phyloP scores from a whole-genome alignment of 2,888 invertebrate genomes.

The Sminthurinus aureus region DNA sequence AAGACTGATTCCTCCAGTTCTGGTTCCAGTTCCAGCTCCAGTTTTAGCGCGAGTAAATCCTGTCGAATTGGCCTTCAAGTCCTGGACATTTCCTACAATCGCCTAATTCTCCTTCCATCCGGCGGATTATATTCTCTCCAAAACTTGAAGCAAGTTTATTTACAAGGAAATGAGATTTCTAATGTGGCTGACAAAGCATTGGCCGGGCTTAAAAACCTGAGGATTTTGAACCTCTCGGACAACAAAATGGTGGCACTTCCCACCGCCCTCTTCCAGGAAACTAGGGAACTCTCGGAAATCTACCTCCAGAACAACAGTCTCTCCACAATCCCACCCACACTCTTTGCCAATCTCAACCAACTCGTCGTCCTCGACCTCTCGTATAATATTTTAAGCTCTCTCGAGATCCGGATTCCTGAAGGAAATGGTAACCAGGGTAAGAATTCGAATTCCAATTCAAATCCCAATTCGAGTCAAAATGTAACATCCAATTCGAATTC shows the following conservation, averaged over 20 bases:
- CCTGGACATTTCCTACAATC: slow-evolving; percentile 84
- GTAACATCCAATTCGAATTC: slow-evolving; percentile 45
- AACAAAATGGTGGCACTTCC: slow-evolving; percentile 90
- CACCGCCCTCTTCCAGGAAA: slow-evolving; percentile 82
- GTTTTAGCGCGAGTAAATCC: slow-evolving; percentile 58
- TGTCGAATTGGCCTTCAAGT: slow-evolving; percentile 83
- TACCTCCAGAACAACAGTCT: slow-evolving; percentile 92
- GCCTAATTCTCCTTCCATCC: slow-evolving; percentile 82
- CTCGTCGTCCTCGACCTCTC: slow-evolving; percentile 84
- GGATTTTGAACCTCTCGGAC: slow-evolving; percentile 86
- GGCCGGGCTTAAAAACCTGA: slow-evolving; percentile 79
- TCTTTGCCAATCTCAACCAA: slow-evolving; percentile 85
- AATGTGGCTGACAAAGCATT: slow-evolving; percentile 86
- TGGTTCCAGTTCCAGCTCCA: neutral
- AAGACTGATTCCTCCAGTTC: neutral
- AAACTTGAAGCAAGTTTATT: slow-evolving; percentile 79
- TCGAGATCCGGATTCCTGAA: slow-evolving; percentile 67
- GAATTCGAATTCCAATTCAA: neutral
- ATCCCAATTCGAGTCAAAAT: neutral
- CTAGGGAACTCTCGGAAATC: slow-evolving; percentile 82
- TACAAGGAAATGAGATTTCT: slow-evolving; percentile 88
- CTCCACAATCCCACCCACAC: slow-evolving; percentile 81
- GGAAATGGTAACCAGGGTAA: too few species aligned
- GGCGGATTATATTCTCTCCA: slow-evolving; percentile 82
- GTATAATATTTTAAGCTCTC: slow-evolving; percentile 83